phyloP scores from a whole-genome alignment of 2,888 invertebrate genomes.

The Hanleya hanleyi region DNA sequence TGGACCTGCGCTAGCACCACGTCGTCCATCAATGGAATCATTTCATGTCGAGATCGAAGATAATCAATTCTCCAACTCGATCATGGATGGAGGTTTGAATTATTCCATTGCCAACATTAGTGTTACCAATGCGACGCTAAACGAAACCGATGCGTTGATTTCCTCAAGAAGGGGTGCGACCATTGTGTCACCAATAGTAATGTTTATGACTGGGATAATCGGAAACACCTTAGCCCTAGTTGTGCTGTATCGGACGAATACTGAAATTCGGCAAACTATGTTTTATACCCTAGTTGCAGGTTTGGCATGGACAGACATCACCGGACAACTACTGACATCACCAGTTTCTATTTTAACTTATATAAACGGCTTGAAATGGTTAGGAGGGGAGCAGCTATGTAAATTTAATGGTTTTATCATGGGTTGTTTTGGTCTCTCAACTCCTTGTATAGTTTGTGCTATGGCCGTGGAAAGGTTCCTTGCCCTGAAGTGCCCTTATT shows the following conservation, averaged over 20 bases:
- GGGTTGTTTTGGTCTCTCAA: constrained; percentile 69
- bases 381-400: constrained; percentile 66
- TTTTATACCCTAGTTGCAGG: constrained; percentile 71
- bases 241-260: constrained; percentile 58
- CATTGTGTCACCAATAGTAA: constrained; percentile 53
- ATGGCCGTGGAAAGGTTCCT: constrained; percentile 72
- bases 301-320: constrained; percentile 70
- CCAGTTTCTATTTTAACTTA: constrained; percentile 59
- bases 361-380: constrained; percentile 58
- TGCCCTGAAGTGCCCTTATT: constrained; percentile 66
- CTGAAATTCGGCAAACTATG: constrained; percentile 62
- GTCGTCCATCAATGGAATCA: too few relatives aligned
- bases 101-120: too few relatives aligned
- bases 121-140: too few relatives aligned
- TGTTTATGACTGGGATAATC: constrained; percentile 55
- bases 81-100: too few relatives aligned
- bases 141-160: too few relatives aligned
- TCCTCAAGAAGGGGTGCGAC: constrained; percentile 48
- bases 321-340: constrained; percentile 69
- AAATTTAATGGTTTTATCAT: constrained; percentile 71
- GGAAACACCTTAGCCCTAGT: constrained; percentile 70
- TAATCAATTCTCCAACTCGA: too few relatives aligned
- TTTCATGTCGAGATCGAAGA: too few relatives aligned
- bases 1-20: too few relatives aligned
- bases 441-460: constrained; percentile 70